A percentile compares a stretch with the other conserved stretches of the same genome.
Evolutionary conservation across 2,888 invertebrate genomes (phyloP).

Genomic region (Ormyrus rosae): DNA sequence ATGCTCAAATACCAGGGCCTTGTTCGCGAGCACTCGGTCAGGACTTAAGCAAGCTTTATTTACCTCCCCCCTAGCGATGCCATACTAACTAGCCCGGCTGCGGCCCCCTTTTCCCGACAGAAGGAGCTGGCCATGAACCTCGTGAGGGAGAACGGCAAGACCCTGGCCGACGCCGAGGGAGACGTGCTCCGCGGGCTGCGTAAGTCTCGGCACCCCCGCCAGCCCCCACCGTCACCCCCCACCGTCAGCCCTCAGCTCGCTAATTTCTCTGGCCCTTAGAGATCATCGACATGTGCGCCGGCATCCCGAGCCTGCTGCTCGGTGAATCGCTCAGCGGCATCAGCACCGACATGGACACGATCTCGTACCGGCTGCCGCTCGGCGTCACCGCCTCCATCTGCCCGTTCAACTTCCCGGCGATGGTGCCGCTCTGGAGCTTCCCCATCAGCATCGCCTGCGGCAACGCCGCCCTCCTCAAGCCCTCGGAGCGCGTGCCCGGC

Average conservation of each 20-base stretch:
- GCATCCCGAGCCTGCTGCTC: constrained; percentile 92
- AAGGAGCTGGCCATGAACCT: constrained; percentile 93
- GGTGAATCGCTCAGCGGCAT: constrained; percentile 93
- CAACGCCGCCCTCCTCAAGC: constrained; percentile 96
- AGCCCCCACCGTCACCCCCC: too few relatives aligned
- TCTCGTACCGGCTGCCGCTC: constrained; percentile 92
- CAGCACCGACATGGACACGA: constrained; percentile 97
- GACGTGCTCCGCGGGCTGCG: constrained; percentile 98
- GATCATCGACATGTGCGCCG: constrained; percentile 97
- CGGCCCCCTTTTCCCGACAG: constrained; percentile 67
- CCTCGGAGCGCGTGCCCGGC: constrained; percentile 98
- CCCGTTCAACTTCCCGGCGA: constrained; percentile 99
- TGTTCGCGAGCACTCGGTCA: constrained; percentile 70
- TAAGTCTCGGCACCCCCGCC: constrained; percentile 78
- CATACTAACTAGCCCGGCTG: neutral
- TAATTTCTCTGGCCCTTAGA: constrained; percentile 77
- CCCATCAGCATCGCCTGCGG: constrained; percentile 92
- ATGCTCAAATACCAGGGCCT: constrained; percentile 85
- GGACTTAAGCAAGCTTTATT: constrained; percentile 65
- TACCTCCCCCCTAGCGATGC: neutral
- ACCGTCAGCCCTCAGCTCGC: neutral
- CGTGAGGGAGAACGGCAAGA: constrained; percentile 98
- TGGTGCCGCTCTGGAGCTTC: constrained; percentile 99
- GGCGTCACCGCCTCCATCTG: constrained; percentile 97
- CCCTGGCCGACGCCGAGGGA: constrained; percentile 96